Conservation (phyloP, 2,888 invertebrate species). For the Apodemia zela region DNA sequence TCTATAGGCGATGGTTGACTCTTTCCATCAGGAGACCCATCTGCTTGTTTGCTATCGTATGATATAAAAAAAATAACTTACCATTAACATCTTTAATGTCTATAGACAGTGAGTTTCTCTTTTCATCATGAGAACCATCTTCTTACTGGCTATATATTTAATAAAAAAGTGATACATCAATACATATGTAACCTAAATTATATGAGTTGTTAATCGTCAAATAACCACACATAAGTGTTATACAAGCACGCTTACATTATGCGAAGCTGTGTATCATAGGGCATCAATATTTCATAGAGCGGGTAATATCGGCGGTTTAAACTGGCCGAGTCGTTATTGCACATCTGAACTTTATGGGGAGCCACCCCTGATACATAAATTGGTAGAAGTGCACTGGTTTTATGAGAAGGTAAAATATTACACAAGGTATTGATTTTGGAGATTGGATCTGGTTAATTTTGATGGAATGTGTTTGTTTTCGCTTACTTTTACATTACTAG, state of each 20-base stretch:
- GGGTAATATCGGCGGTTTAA: slow-evolving; percentile 68
- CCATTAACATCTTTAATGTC: too few relatives aligned
- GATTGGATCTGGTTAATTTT: slow-evolving; percentile 36
- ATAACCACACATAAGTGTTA: slow-evolving; percentile 24
- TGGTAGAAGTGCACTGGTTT: slow-evolving; percentile 65
- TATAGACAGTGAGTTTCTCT: too few relatives aligned
- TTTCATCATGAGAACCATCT: too few relatives aligned
- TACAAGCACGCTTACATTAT: slow-evolving; percentile 43
- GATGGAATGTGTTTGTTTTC: background rate
- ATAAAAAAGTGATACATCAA: too few relatives aligned
- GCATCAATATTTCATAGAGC: slow-evolving; percentile 71
- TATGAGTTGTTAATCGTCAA: background rate
- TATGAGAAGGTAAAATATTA: slow-evolving; percentile 63
- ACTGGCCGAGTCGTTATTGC: slow-evolving; percentile 69
- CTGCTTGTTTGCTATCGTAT: too few relatives aligned
- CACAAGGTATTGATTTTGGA: slow-evolving; percentile 66
- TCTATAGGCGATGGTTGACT: too few relatives aligned
- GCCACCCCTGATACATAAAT: slow-evolving; percentile 71
- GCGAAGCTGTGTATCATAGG: slow-evolving; percentile 42
- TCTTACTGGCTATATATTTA: too few relatives aligned
- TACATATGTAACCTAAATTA: background rate
- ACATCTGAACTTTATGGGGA: slow-evolving; percentile 63
- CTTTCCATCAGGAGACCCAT: too few relatives aligned
- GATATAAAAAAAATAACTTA: too few relatives aligned
- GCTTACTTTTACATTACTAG: background rate